Conservation (phyloP, 2,888 invertebrate genomes). For the Dynastes maya region DNA sequence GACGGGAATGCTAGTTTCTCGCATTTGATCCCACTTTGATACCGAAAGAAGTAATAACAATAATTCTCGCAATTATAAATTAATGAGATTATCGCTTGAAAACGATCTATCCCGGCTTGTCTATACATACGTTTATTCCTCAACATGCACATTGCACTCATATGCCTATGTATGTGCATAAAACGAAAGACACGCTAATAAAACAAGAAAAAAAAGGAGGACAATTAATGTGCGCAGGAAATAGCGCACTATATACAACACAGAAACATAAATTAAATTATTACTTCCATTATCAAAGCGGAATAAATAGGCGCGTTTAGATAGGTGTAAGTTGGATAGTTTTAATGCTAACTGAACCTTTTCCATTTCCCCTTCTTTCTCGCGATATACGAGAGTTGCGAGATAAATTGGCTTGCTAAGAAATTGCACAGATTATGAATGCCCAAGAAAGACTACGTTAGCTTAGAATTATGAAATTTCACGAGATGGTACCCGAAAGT, state of each 20-base stretch:
- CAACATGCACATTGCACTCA: constrained; percentile 10
- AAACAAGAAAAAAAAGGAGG: constrained; percentile 24
- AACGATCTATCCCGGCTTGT: constrained; percentile 7
- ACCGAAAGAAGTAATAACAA: constrained; percentile 3
- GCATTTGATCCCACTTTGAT: constrained; percentile 1
- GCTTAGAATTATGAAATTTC: too few species aligned
- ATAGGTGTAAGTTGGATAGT: background rate
- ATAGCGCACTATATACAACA: constrained; percentile 6
- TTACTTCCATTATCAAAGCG: constrained; percentile 34
- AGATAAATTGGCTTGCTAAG: too few species aligned
- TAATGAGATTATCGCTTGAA: constrained; percentile 19
- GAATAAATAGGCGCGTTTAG: constrained; percentile 16
- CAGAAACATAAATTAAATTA: constrained; percentile 45
- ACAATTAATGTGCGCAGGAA: constrained; percentile 48
- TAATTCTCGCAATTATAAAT: constrained; percentile 37
- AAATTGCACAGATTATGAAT: too few species aligned
- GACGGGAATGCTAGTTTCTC: too few species aligned
- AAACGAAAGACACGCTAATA: constrained; percentile 40
- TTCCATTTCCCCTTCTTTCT: background rate
- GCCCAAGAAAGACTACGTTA: too few species aligned
- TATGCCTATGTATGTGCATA: constrained; percentile 13
- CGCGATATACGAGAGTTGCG: too few species aligned
- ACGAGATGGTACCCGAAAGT: too few species aligned
- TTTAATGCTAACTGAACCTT: background rate
- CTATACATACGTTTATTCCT: constrained; percentile 9